These are phyloP conservation scores for Grantiella picta DNA, from an alignment of 2,113 vertebrate genomes.

Conservation along the genomic window DNA sequence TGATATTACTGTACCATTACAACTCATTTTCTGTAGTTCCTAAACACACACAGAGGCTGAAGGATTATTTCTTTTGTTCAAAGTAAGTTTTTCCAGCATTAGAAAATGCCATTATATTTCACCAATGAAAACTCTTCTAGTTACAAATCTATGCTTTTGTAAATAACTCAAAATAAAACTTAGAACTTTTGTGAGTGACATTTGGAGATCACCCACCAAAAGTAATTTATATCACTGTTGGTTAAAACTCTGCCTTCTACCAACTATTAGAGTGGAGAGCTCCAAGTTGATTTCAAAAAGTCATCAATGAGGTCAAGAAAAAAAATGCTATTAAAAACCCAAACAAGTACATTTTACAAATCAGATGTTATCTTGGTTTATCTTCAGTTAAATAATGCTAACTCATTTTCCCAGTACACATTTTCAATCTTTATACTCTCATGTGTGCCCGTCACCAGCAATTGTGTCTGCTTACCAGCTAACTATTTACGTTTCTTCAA, in stretches of 20 bases:
- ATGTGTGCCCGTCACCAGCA: neutral
- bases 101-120: neutral
- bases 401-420: neutral
- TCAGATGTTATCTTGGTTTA: neutral
- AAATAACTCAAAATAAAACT: neutral
- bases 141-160: neutral
- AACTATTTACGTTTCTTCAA: neutral
- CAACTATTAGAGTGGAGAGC: neutral
- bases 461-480: neutral
- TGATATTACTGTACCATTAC: neutral
- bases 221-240: neutral
- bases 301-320: neutral
- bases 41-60: neutral
- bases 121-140: neutral
- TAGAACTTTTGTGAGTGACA: neutral
- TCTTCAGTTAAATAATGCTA: neutral
- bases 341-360: neutral
- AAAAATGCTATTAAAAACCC: neutral
- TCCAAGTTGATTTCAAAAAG: neutral
- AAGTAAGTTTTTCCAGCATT: neutral
- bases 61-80: neutral
- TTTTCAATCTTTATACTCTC: neutral
- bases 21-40: neutral
- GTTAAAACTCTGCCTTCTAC: neutral
- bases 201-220: neutral